These are phyloP conservation scores for Dasypus novemcinctus DNA, from an alignment of 2,113 vertebrate species.

Conservation along the genomic window DNA sequence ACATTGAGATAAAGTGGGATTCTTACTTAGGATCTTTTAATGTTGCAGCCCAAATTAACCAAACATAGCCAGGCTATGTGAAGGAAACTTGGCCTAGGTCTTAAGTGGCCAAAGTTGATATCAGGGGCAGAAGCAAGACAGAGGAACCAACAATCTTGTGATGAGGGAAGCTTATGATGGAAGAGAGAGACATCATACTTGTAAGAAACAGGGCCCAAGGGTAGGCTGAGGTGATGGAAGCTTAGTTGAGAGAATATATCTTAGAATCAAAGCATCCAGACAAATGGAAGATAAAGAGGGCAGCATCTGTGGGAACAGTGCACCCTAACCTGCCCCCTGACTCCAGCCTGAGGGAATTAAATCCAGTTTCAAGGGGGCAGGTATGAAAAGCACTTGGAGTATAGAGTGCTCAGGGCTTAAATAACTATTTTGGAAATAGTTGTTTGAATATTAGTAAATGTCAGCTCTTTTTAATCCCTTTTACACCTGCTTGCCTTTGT, in stretches of 20 bases:
- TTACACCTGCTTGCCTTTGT: neutral
- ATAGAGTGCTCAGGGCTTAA: neutral
- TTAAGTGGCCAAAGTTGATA: neutral
- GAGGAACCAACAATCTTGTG: neutral
- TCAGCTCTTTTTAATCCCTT: neutral
- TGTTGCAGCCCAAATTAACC: neutral
- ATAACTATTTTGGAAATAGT: neutral
- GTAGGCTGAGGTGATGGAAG: neutral
- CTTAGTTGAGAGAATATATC: neutral
- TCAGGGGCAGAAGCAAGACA: neutral
- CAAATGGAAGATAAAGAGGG: neutral
- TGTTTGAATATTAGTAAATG: neutral
- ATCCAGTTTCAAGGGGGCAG: neutral
- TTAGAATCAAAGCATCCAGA: neutral
- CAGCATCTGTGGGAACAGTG: neutral
- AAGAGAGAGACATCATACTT: neutral
- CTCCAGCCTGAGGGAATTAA: neutral
- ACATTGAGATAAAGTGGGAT: neutral
- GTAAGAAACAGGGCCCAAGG: neutral
- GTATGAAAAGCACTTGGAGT: neutral
- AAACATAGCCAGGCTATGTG: neutral
- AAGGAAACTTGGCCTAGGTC: neutral
- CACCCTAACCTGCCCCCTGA: neutral
- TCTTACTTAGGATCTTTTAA: neutral
- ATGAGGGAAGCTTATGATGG: neutral